Percentiles rank a stretch among this genome's conserved stretches.
These are phyloP conservation scores for Alviniconcha strummeri DNA, from an alignment of 2,888 invertebrate species.

Conservation along the genomic window DNA sequence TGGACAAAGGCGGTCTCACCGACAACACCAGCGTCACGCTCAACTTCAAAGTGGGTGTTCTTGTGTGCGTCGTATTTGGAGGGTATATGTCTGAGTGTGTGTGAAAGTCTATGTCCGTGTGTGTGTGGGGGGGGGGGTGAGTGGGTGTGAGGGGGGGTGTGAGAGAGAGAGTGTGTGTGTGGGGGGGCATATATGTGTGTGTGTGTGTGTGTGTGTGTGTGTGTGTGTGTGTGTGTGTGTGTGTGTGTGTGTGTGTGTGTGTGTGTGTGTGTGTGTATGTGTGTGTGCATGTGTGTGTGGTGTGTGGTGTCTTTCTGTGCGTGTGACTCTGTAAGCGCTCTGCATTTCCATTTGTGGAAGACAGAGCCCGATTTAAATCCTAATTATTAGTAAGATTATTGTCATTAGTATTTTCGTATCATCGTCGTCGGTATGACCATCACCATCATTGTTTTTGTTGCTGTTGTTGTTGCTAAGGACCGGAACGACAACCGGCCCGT, in stretches of 20 bases:
- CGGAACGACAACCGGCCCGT: conserved; percentile 43
- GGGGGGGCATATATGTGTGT: not conserved
- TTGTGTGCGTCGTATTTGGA: conserved; percentile 14
- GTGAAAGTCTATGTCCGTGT: conserved; percentile 3
- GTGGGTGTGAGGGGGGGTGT: not conserved
- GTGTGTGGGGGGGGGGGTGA: not conserved
- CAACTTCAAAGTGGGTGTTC: conserved; percentile 29
- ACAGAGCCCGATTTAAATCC: too few species aligned
- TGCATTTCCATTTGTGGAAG: too few species aligned
- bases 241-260: not conserved
- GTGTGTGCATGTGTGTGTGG: not conserved
- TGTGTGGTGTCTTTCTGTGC: not conserved
- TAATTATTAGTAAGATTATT: not conserved
- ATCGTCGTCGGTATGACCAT: not conserved
- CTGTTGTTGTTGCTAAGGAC: conserved; percentile 24
- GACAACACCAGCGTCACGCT: conserved; percentile 30
- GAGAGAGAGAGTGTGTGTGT: not conserved
- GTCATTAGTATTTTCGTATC: not conserved
- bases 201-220: not conserved
- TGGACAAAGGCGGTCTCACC: conserved; percentile 24
- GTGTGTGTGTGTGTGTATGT: not conserved
- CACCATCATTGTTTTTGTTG: not conserved
- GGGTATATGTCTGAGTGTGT: conserved; percentile 7
- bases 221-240: not conserved
- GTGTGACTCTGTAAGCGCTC: too few species aligned